Percentiles rank a stretch among this genome's conserved stretches.
These are phyloP conservation scores for Halichondria panicea DNA, from an alignment of 37 sponge, comb jelly and placozoan genomes.

Conservation along the genomic window DNA sequence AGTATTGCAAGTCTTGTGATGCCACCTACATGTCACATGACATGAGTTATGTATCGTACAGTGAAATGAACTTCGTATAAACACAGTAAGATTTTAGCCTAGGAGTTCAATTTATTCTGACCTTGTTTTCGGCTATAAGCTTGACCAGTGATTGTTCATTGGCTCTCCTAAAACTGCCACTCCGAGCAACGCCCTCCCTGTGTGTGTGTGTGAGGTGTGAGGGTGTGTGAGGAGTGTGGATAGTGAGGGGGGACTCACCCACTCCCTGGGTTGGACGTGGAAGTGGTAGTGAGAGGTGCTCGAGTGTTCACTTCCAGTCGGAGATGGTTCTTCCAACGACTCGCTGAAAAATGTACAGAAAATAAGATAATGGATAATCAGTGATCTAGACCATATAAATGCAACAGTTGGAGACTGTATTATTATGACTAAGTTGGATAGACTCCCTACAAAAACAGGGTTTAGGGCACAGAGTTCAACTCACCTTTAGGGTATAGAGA, in stretches of 20 bases:
- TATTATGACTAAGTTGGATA: not conserved
- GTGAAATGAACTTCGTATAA: not conserved
- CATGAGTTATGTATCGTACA: not conserved
- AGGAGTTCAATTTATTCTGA: constrained; percentile 6
- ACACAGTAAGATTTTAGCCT: not conserved
- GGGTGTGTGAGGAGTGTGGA: not conserved
- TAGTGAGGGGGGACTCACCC: constrained; percentile 17
- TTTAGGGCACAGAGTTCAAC: not conserved
- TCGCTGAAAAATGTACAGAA: constrained; percentile 20
- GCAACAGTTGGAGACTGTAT: not conserved
- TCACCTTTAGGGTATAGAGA: constrained; percentile 69
- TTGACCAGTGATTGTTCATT: constrained; percentile 63
- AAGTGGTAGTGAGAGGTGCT: constrained; percentile 23
- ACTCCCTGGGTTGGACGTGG: constrained; percentile 64
- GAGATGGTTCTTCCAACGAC: constrained; percentile 37
- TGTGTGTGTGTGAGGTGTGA: not conserved
- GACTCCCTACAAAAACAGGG: not conserved
- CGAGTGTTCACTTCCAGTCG: constrained; percentile 59
- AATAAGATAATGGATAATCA: not conserved
- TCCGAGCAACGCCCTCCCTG: constrained; percentile 22
- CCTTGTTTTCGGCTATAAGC: constrained; percentile 64
- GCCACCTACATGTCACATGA: constrained; percentile 51
- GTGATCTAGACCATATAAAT: not conserved
- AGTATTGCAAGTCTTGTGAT: constrained; percentile 73
- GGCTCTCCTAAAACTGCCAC: constrained; percentile 43